phyloP scores from a whole-genome alignment of 1,140 invertebrate species.

The Ptiloglossa arizonensis region DNA sequence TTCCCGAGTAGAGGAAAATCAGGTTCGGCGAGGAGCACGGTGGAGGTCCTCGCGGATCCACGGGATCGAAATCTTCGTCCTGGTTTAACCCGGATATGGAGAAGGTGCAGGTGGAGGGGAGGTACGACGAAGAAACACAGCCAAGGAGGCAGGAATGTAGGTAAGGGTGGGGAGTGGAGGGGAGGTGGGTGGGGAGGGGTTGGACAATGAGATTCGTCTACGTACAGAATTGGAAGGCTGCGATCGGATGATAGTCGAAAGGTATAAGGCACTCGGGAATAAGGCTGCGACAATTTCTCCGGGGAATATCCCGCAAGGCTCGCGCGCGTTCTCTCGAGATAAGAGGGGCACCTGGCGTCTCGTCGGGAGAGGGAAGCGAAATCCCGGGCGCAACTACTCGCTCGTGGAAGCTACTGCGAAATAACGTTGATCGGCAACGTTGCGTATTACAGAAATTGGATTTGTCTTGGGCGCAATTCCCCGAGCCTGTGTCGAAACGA shows the following conservation, averaged over 20 bases:
- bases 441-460: conserved; percentile 56
- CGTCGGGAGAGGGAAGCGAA: conserved; percentile 44
- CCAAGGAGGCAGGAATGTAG: too few species aligned
- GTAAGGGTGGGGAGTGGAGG: too few species aligned
- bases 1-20: conserved; percentile 9
- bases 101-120: background rate
- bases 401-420: conserved; percentile 24
- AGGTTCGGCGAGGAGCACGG: background rate
- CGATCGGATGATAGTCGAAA: conserved; percentile 65
- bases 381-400: conserved; percentile 41
- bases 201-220: conserved; percentile 65
- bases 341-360: conserved; percentile 45
- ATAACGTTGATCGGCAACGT: conserved; percentile 54
- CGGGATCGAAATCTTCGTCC: conserved; percentile 23
- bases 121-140: background rate
- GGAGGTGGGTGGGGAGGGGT: conserved; percentile 1
- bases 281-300: conserved; percentile 63
- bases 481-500: background rate
- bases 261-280: conserved; percentile 62
- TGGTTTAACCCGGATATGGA: conserved; percentile 6
- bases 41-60: background rate
- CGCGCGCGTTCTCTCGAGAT: conserved; percentile 46
- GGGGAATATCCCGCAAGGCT: conserved; percentile 54
- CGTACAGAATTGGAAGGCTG: conserved; percentile 62
- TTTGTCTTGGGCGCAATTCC: conserved; percentile 49